A percentile compares a stretch with the other conserved stretches of the same genome.
Conservation (phyloP, 2,113 vertebrate species). For the Osmerus mordax region DNA sequence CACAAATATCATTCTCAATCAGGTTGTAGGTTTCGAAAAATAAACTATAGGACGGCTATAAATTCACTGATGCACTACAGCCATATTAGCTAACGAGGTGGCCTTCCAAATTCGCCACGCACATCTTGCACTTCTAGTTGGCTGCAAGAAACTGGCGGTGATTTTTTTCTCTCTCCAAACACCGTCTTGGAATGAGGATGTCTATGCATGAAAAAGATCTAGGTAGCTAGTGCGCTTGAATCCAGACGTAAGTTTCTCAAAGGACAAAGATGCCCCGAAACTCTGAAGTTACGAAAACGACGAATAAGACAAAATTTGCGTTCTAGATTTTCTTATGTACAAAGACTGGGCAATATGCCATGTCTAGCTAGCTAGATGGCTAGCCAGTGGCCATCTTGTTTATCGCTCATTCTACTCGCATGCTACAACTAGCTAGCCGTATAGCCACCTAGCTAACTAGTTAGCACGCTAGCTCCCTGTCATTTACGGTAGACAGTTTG, state of each 20-base stretch:
- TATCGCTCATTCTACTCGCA: conserved; percentile 42
- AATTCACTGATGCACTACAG: neutral
- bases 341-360: conserved; percentile 66
- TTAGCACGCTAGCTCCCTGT: neutral
- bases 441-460: conserved; percentile 12
- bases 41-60: no score
- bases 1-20: no score
- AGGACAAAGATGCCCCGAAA: no score
- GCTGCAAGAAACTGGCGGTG: conserved; percentile 39
- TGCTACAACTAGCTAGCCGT: conserved; percentile 17
- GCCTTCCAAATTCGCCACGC: conserved; percentile 45
- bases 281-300: no score
- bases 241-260: neutral
- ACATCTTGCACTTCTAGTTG: conserved; percentile 34
- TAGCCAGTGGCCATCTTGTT: conserved; percentile 79
- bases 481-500: neutral
- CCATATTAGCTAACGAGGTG: conserved; percentile 21
- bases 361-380: conserved; percentile 43
- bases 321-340: conserved; percentile 24
- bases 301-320: neutral
- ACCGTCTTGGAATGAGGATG: conserved; percentile 1
- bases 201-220: neutral
- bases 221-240: neutral
- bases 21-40: no score
- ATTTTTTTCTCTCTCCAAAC: conserved; percentile 23